Evolutionary conservation across 2,113 vertebrate genomes (phyloP).

Genomic region (Pan paniscus): DNA sequence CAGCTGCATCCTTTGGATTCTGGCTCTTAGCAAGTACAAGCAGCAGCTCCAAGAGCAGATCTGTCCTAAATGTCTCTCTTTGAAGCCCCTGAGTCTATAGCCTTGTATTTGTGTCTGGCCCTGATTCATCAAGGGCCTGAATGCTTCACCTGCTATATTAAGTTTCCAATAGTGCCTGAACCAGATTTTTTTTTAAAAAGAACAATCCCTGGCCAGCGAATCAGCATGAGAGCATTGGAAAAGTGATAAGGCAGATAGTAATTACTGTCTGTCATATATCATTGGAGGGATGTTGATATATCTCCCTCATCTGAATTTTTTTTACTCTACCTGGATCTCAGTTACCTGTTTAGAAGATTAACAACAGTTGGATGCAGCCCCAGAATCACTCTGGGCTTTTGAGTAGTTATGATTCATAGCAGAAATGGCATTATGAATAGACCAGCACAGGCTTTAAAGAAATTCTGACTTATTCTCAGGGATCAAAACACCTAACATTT

Average conservation of each 20-base stretch:
- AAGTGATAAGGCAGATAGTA: background rate
- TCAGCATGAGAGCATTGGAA: background rate
- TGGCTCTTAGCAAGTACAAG: conserved; percentile 43
- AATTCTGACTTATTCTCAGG: conserved; percentile 16
- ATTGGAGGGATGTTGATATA: conserved; percentile 22
- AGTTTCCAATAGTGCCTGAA: conserved; percentile 32
- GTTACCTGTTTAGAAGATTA: conserved; percentile 39
- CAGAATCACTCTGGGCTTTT: conserved; percentile 10
- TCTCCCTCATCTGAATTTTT: conserved; percentile 2
- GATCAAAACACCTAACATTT: conserved; percentile 40
- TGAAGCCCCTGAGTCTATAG: conserved; percentile 66
- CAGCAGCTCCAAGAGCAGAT: conserved; percentile 37
- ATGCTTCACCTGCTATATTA: conserved; percentile 54
- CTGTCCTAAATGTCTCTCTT: conserved; percentile 61
- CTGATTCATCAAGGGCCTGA: conserved; percentile 37
- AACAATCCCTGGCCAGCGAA: background rate
- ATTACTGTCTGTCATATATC: background rate
- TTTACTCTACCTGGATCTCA: conserved; percentile 8
- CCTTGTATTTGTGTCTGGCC: conserved; percentile 61
- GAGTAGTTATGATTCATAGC: background rate
- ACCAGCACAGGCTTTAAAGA: conserved; percentile 27
- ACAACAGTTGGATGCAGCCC: background rate
- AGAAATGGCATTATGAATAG: conserved; percentile 36
- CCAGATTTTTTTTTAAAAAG: background rate
- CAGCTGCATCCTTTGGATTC: conserved; percentile 62